These are phyloP conservation scores for Argopecten irradians DNA, from an alignment of 1,140 invertebrate genomes.

Conservation along the genomic window DNA sequence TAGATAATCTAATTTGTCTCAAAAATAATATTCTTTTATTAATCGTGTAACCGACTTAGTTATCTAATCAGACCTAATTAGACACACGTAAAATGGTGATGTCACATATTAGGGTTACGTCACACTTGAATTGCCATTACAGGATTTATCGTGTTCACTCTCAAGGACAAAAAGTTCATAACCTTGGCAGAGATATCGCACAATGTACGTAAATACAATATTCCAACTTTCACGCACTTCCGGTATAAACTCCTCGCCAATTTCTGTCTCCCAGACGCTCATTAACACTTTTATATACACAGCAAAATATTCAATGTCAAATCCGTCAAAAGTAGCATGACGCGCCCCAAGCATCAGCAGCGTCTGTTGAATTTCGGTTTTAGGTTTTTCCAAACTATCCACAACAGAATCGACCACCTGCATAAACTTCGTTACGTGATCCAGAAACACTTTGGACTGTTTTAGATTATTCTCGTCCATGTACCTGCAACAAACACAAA, in stretches of 20 bases:
- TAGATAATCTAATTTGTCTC: not conserved
- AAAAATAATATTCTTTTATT: not conserved
- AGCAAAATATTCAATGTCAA: slow-evolving; percentile 59
- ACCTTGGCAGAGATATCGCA: slow-evolving; percentile 59
- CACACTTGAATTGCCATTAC: slow-evolving; percentile 28
- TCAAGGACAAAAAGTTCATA: slow-evolving; percentile 56
- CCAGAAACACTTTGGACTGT: slow-evolving; percentile 45
- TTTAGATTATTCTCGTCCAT: slow-evolving; percentile 50
- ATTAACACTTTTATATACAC: slow-evolving; percentile 63
- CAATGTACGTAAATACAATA: slow-evolving; percentile 57
- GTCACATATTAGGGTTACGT: not conserved
- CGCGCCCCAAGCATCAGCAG: slow-evolving; percentile 63
- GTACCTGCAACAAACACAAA: slow-evolving; percentile 48
- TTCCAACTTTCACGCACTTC: slow-evolving; percentile 64
- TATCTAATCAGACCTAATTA: not conserved
- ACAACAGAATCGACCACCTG: slow-evolving; percentile 61
- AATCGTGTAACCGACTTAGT: not conserved
- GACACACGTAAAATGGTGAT: not conserved
- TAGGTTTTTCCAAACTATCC: slow-evolving; percentile 58
- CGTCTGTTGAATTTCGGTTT: slow-evolving; percentile 52
- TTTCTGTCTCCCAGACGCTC: slow-evolving; percentile 63
- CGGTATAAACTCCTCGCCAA: slow-evolving; percentile 64
- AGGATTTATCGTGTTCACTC: slow-evolving; percentile 39
- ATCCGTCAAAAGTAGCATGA: slow-evolving; percentile 63
- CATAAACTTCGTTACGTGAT: slow-evolving; percentile 63